phyloP scores from a whole-genome alignment of 2,888 invertebrate genomes.

The Bibio marci region DNA sequence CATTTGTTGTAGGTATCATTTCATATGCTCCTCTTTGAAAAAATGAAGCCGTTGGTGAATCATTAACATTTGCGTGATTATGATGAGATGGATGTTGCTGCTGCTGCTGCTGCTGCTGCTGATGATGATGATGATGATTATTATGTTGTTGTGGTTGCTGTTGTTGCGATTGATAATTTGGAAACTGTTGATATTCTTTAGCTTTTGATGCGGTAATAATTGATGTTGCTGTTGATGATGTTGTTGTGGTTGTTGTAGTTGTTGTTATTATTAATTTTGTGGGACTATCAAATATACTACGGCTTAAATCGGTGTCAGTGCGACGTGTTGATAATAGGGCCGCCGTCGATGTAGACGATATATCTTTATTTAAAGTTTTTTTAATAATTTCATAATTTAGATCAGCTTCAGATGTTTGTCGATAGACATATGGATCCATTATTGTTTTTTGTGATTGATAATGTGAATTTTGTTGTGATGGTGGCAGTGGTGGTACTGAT shows the following conservation, averaged over 20 bases:
- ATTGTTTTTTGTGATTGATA: slow-evolving; percentile 4
- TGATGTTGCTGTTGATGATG: background rate
- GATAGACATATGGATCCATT: slow-evolving; percentile 5
- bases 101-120: background rate
- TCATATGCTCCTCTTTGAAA: no score
- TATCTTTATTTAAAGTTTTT: slow-evolving; percentile 20
- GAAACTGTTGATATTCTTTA: no score
- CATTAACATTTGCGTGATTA: background rate
- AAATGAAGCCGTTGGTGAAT: background rate
- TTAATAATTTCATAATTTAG: slow-evolving; percentile 26
- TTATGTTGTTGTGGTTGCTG: background rate
- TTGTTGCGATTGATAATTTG: background rate
- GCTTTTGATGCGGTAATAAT: no score
- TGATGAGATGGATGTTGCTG: background rate
- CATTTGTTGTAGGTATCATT: no score
- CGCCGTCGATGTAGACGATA: slow-evolving; percentile 1
- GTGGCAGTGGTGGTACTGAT: background rate
- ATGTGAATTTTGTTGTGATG: background rate
- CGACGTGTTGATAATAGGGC: background rate
- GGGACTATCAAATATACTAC: slow-evolving; percentile 7
- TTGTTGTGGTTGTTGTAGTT: background rate
- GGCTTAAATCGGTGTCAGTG: slow-evolving; percentile 8
- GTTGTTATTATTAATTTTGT: background rate
- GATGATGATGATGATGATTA: background rate
- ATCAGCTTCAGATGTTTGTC: slow-evolving; percentile 21